Conservation (phyloP, 2,888 invertebrate species). For the Digitonthophagus gazella region DNA sequence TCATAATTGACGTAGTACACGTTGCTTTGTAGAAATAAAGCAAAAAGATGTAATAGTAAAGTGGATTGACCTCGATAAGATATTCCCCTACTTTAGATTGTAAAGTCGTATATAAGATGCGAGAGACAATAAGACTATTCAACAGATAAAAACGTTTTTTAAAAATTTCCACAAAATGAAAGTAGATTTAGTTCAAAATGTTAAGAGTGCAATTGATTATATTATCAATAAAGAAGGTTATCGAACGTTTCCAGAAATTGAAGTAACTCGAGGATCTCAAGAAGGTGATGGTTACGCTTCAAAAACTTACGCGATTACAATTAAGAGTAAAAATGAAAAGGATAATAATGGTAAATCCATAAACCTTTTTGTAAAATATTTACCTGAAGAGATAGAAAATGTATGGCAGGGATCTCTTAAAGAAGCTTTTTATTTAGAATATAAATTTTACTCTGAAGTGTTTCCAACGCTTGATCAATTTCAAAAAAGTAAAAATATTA, state of each 20-base stretch:
- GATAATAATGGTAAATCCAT: no score
- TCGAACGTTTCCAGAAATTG: constrained; percentile 2
- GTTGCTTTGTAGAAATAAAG: no score
- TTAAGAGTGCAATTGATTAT: background rate
- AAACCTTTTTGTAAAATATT: constrained; percentile 20
- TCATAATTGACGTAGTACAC: no score
- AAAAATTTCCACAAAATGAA: no score
- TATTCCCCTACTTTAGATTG: no score
- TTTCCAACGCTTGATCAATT: constrained; percentile 14
- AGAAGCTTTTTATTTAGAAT: background rate
- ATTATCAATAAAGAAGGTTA: no score
- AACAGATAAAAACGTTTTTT: no score
- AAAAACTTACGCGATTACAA: constrained; percentile 10
- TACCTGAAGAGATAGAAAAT: background rate
- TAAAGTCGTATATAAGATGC: no score
- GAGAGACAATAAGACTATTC: no score
- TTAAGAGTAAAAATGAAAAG: constrained; percentile 6
- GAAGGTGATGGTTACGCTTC: constrained; percentile 21
- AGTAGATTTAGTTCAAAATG: no score
- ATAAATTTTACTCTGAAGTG: constrained; percentile 2
- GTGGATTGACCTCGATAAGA: no score
- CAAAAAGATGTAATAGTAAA: no score
- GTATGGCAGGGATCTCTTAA: background rate
- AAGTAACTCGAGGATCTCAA: constrained; percentile 13
- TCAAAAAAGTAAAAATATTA: constrained; percentile 11